Base-by-base conservation (phyloP, 2,888 invertebrate species). In the Diachrysia chrysitis region DNA sequence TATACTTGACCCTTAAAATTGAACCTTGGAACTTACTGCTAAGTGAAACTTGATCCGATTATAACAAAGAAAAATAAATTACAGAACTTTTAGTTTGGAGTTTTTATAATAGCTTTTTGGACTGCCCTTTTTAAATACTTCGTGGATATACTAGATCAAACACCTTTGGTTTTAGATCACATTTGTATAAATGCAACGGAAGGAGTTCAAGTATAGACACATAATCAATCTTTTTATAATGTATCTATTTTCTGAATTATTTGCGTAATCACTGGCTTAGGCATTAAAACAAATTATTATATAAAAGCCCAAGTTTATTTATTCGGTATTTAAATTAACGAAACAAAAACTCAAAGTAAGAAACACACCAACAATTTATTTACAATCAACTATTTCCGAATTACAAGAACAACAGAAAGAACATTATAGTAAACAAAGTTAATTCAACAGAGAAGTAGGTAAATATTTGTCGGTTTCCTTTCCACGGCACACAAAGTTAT, bases 401-500 rank as follows among this genome's bases (percentile, higher is more conserved):
- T 51, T 51, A 51, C 19, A 51, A 19, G 10, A 51, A 51, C 48
- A 51, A 51, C 48, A 51, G 21, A 51, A 19, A 51, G 21, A 51
- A 19, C 48, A 48, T 48, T 51, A 12, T 21, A 51, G 19, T 21
- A 51, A 21, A 51, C 48, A 51, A 51, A 51, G 48, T 9, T 63
- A 55, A 59, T 53, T 71, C 63, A n/a, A 12, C n/a, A 59, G 12
- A 54, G 14, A 55, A 58, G 25, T 56, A 32, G 10, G 42, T 42
- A 37, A 78, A 53, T 63, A 58, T 42, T 35, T 56, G n/a, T 21
- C 61, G 55, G 16, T 54, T 63, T 68, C 66, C 37, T 54, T 51
- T 62, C 37, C 53, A 48, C 48, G 29, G 32, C 19, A 16, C 35
- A 58, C 19, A 67, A 78, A 79, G 58, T 66, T 62, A 69, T 64